Conservation (phyloP, 1,140 invertebrate genomes). For the Nymphalis io region DNA sequence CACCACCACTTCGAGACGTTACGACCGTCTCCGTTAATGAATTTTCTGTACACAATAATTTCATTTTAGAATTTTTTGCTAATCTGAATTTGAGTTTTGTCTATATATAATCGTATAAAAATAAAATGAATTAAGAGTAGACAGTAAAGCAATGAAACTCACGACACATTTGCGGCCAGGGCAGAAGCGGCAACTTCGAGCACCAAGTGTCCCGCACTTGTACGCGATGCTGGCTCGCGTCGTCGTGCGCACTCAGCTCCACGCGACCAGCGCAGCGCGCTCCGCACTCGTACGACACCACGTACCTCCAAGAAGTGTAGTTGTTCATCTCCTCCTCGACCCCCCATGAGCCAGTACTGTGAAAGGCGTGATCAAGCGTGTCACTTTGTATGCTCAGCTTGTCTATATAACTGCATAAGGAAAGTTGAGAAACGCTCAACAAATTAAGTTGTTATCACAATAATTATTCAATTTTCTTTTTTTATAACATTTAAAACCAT, state of each 20-base stretch:
- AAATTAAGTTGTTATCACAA: too few relatives aligned
- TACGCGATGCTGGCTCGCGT: constrained; percentile 33
- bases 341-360: constrained; percentile 47
- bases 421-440: not conserved
- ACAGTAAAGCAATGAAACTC: not conserved
- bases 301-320: constrained; percentile 58
- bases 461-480: too few relatives aligned
- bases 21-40: constrained; percentile 35
- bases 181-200: constrained; percentile 41
- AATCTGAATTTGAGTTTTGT: too few relatives aligned
- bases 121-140: not conserved
- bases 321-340: constrained; percentile 57
- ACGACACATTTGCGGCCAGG: constrained; percentile 52
- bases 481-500: too few relatives aligned
- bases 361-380: not conserved
- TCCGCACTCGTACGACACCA: constrained; percentile 57
- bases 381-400: not conserved
- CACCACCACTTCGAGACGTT: constrained; percentile 22
- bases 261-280: constrained; percentile 55
- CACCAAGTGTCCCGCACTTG: constrained; percentile 39
- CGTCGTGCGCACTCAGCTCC: constrained; percentile 20
- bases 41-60: not conserved
- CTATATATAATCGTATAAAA: too few relatives aligned
- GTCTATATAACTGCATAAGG: not conserved
- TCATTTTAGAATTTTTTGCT: not conserved